Evolutionary conservation across 2,113 vertebrate genomes (phyloP).

Genomic region (Oxyura jamaicensis): DNA sequence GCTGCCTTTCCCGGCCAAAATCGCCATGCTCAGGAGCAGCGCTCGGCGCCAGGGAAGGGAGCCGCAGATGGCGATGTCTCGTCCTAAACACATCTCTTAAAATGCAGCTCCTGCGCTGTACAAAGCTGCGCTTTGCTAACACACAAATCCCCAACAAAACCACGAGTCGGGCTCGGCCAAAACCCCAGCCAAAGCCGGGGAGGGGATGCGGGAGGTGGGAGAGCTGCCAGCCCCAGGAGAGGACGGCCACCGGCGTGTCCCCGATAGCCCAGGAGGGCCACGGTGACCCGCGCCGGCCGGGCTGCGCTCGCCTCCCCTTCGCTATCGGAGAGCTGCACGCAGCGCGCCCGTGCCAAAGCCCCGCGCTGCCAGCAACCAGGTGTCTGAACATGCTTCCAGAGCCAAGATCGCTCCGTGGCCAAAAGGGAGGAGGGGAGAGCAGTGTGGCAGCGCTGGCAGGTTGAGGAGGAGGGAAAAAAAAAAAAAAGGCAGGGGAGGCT

Average conservation of each 20-base stretch:
- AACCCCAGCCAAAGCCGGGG: background rate
- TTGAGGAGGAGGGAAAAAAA: background rate
- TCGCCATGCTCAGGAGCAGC: background rate
- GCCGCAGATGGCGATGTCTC: constrained; percentile 21
- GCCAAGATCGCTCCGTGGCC: background rate
- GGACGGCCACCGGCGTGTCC: background rate
- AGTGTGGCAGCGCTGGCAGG: background rate
- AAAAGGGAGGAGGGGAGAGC: constrained; percentile 34
- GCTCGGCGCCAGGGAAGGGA: background rate
- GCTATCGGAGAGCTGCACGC: background rate
- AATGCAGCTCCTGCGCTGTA: background rate
- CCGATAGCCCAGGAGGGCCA: background rate
- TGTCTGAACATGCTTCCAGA: constrained; percentile 40
- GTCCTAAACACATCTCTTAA: background rate
- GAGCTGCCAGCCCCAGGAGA: background rate
- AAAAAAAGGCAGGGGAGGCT: background rate
- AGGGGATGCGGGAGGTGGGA: background rate
- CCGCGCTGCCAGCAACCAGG: constrained; percentile 39
- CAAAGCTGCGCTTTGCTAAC: background rate
- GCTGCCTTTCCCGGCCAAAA: background rate
- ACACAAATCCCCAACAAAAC: background rate
- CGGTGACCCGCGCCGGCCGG: background rate
- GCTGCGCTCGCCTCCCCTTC: background rate
- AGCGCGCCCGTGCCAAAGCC: background rate
- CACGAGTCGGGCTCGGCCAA: background rate